These are phyloP conservation scores for Lepidostoma basale DNA, from an alignment of 1,140 invertebrate genomes.

Conservation along the genomic window DNA sequence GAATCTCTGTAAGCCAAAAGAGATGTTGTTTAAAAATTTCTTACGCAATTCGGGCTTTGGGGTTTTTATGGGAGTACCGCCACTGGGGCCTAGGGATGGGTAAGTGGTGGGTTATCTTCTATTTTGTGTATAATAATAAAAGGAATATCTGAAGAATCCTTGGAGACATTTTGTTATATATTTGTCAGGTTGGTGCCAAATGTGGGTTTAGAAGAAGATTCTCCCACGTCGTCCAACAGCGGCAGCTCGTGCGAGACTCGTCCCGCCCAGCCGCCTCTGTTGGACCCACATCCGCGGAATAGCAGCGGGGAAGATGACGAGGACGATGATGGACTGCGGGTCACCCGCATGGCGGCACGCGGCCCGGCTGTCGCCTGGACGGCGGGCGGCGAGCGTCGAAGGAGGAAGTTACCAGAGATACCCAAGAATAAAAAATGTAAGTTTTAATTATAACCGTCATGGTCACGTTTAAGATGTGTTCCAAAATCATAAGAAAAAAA, in stretches of 20 bases:
- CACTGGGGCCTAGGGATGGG: too few relatives aligned
- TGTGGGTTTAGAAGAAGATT: slow-evolving; percentile 77
- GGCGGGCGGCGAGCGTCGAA: slow-evolving; percentile 65
- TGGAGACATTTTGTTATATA: neutral
- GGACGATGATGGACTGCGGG: slow-evolving; percentile 53
- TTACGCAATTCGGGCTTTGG: too few relatives aligned
- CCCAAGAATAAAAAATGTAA: slow-evolving; percentile 86
- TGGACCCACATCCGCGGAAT: slow-evolving; percentile 28
- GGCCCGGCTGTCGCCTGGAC: slow-evolving; percentile 49
- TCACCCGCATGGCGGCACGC: slow-evolving; percentile 48
- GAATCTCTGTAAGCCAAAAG: too few relatives aligned
- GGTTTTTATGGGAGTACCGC: too few relatives aligned
- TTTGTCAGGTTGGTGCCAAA: slow-evolving; percentile 74
- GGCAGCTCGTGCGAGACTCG: slow-evolving; percentile 58
- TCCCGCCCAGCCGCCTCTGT: neutral
- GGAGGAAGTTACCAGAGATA: slow-evolving; percentile 84
- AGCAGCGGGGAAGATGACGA: slow-evolving; percentile 52
- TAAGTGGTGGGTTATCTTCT: too few relatives aligned
- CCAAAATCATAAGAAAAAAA: too few relatives aligned
- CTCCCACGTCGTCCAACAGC: slow-evolving; percentile 76
- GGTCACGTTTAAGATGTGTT: too few relatives aligned
- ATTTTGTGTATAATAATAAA: too few relatives aligned
- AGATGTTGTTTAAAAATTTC: too few relatives aligned
- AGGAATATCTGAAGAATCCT: too few relatives aligned
- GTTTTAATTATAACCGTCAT: too few relatives aligned